Conservation (phyloP, 1,140 invertebrate genomes). For the Matsumurasca onukii region DNA sequence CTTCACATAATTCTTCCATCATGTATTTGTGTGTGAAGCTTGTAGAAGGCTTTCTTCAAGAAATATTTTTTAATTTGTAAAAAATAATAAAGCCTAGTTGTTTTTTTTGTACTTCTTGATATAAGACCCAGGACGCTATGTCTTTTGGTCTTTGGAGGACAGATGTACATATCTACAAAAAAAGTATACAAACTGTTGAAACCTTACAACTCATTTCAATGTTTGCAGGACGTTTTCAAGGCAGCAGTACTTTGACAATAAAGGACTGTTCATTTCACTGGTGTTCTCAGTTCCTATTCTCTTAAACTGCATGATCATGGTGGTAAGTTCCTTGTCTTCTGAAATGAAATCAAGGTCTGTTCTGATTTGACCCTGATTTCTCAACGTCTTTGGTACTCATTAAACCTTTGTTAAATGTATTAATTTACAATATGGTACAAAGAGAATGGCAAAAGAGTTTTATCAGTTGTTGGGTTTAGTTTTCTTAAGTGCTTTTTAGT, state of each 20-base stretch:
- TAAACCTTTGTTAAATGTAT: background rate
- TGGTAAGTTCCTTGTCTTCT: conserved; percentile 67
- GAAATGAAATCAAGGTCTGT: background rate
- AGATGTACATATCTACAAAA: too few relatives aligned
- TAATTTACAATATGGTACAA: background rate
- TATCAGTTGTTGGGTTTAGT: background rate
- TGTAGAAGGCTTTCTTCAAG: too few relatives aligned
- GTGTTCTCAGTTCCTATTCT: conserved; percentile 89
- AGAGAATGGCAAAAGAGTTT: background rate
- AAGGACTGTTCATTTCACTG: conserved; percentile 88
- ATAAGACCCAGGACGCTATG: too few relatives aligned
- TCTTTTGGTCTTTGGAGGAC: too few relatives aligned
- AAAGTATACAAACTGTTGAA: too few relatives aligned
- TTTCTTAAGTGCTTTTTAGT: background rate
- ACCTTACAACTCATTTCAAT: too few relatives aligned
- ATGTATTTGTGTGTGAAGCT: too few relatives aligned
- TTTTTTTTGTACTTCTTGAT: too few relatives aligned
- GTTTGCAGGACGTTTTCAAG: conserved; percentile 70
- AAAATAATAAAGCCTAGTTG: too few relatives aligned
- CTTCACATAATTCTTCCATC: too few relatives aligned
- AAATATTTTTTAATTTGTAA: too few relatives aligned
- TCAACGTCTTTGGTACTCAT: background rate
- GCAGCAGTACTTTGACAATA: conserved; percentile 92
- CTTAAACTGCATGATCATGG: conserved; percentile 88
- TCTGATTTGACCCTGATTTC: background rate